Evolutionary conservation across 2,888 invertebrate genomes (phyloP).

Genomic region (Calliphora vomitoria): DNA sequence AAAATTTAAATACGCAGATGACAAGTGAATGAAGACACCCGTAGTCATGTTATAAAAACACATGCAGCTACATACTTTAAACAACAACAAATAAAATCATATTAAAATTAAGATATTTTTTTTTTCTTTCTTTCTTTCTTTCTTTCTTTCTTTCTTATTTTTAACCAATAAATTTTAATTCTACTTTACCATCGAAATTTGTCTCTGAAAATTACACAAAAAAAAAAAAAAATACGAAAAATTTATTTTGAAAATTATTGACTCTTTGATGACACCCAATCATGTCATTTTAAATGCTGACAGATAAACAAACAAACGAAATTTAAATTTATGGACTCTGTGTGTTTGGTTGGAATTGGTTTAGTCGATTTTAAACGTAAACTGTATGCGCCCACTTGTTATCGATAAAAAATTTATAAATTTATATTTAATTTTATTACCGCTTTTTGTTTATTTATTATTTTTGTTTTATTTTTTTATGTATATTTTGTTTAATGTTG

Average conservation of each 20-base stretch:
- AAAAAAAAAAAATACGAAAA: neutral
- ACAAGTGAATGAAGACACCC: constrained; percentile 69
- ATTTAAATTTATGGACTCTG: constrained; percentile 46
- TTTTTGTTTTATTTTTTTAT: constrained; percentile 6
- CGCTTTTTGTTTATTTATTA: neutral
- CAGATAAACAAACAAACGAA: constrained; percentile 39
- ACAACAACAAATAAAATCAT: constrained; percentile 22
- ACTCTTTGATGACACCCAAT: constrained; percentile 43
- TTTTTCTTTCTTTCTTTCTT: neutral
- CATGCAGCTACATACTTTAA: constrained; percentile 3
- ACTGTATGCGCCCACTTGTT: constrained; percentile 42
- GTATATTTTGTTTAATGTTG: neutral
- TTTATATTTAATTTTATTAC: constrained; percentile 34
- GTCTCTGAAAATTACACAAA: constrained; percentile 1
- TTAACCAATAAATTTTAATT: constrained; percentile 34
- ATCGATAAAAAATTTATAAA: constrained; percentile 1
- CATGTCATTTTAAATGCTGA: constrained; percentile 43
- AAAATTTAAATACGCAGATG: constrained; percentile 55
- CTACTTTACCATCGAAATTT: neutral
- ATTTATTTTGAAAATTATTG: constrained; percentile 30
- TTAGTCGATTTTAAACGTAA: constrained; percentile 42
- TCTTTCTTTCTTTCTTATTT: neutral
- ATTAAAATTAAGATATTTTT: constrained; percentile 23
- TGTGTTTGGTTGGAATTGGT: neutral
- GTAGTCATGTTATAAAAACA: constrained; percentile 24